A percentile compares a stretch with the other conserved stretches of the same genome.
phyloP scores from a whole-genome alignment of 1,140 invertebrate genomes.

The Halictus rubicundus region DNA sequence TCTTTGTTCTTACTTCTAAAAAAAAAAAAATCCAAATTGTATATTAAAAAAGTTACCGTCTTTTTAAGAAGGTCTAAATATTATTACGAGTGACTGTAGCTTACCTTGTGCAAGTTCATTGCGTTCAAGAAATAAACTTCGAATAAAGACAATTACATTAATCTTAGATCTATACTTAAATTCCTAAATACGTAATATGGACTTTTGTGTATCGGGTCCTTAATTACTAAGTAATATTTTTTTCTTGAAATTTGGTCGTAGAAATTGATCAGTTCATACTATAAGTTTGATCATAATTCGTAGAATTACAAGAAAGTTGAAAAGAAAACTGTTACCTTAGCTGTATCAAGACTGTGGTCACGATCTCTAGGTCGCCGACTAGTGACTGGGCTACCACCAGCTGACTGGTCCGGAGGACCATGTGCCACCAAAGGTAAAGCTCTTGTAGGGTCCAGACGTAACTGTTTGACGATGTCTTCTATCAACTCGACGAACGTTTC shows the following conservation, averaged over 20 bases:
- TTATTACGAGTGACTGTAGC: too few relatives aligned
- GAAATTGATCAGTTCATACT: neutral
- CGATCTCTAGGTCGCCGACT: conserved; percentile 80
- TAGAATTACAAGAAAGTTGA: neutral
- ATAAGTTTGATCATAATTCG: neutral
- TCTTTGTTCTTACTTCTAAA: too few relatives aligned
- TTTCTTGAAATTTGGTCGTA: neutral
- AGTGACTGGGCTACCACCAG: conserved; percentile 79
- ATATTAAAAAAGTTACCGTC: too few relatives aligned
- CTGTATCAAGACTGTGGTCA: conserved; percentile 78
- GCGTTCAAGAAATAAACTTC: neutral
- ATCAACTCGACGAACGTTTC: conserved; percentile 91
- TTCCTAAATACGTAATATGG: conserved; percentile 30
- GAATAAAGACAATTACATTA: neutral
- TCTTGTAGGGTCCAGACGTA: conserved; percentile 88
- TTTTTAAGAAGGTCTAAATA: too few relatives aligned
- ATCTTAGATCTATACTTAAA: neutral
- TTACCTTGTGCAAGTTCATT: neutral
- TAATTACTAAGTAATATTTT: conserved; percentile 13
- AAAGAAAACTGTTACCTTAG: conserved; percentile 72
- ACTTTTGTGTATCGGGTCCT: conserved; percentile 44
- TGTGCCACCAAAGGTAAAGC: conserved; percentile 84
- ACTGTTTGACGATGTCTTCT: conserved; percentile 90
- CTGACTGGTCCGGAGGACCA: conserved; percentile 78
- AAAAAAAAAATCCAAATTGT: too few relatives aligned